phyloP scores from a whole-genome alignment of 2,797 vertebrate species.

The Diplodus puntazzo region DNA sequence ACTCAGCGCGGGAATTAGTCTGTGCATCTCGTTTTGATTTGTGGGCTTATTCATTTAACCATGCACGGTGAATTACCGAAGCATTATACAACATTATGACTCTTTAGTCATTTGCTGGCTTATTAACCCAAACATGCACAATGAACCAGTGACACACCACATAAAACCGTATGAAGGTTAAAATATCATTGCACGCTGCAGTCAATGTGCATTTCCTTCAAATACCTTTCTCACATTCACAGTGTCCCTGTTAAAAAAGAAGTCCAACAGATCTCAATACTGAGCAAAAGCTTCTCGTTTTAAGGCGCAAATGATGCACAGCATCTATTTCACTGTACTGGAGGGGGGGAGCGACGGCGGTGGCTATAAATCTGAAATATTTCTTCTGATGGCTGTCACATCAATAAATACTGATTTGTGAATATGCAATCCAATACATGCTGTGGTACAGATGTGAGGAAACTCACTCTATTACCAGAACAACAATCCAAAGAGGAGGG shows the following conservation, averaged over 20 bases:
- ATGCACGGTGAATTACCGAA: slow-evolving; percentile 40
- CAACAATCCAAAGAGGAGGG: slow-evolving; percentile 47
- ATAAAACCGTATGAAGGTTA: slow-evolving; percentile 16
- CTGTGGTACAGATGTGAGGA: slow-evolving; percentile 44
- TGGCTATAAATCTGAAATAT: slow-evolving; percentile 48
- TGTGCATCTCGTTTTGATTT: slow-evolving; percentile 30
- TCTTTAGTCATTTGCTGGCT: slow-evolving; percentile 24
- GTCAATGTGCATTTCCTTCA: slow-evolving; percentile 35
- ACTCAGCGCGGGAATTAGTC: slow-evolving; percentile 1
- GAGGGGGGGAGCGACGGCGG: slow-evolving; percentile 35
- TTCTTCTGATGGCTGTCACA: slow-evolving; percentile 49
- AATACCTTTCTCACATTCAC: slow-evolving; percentile 17
- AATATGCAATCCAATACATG: slow-evolving; percentile 36
- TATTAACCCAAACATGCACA: slow-evolving; percentile 49
- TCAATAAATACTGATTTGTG: slow-evolving; percentile 63
- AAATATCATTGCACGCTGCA: slow-evolving; percentile 21
- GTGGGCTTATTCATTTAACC: slow-evolving; percentile 44
- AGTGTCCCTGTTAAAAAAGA: slow-evolving; percentile 20
- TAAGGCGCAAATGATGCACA: slow-evolving; percentile 62
- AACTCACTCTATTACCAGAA: slow-evolving; percentile 51
- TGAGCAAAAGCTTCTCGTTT: slow-evolving; percentile 31
- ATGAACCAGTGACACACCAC: slow-evolving; percentile 13
- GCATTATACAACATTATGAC: slow-evolving; percentile 23
- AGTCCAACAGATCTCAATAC: slow-evolving; percentile 58
- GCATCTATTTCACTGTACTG: slow-evolving; percentile 46